These are phyloP conservation scores for Lasioglossum villosulum DNA, from an alignment of 2,888 invertebrate genomes.

Conservation along the genomic window DNA sequence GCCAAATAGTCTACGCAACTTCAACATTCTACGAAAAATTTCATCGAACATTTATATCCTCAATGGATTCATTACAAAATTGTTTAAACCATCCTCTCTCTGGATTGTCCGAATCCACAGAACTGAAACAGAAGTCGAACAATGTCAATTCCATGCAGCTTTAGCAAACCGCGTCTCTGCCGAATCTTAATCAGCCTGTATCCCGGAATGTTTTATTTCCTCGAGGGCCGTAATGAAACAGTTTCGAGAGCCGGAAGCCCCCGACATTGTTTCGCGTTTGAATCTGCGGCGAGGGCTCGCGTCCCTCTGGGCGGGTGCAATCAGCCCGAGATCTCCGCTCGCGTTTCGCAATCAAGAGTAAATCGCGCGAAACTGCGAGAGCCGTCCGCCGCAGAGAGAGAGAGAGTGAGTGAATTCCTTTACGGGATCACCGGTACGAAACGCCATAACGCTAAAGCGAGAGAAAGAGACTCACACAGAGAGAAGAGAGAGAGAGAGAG, in stretches of 20 bases:
- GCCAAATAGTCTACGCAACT: too few relatives aligned
- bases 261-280: slow-evolving; percentile 45
- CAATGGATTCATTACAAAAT: not conserved
- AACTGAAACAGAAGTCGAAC: not conserved
- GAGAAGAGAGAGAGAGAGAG: too few relatives aligned
- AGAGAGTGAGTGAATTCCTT: slow-evolving; percentile 59
- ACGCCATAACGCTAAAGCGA: slow-evolving; percentile 26
- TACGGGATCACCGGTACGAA: slow-evolving; percentile 58
- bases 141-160: not conserved
- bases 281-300: slow-evolving; percentile 11
- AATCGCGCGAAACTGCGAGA: slow-evolving; percentile 55
- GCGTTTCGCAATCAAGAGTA: slow-evolving; percentile 50
- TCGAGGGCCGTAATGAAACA: slow-evolving; percentile 8
- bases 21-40: not conserved
- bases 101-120: not conserved
- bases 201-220: not conserved
- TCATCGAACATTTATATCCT: not conserved
- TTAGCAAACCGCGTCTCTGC: not conserved
- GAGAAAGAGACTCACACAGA: too few relatives aligned
- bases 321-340: slow-evolving; percentile 25
- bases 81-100: not conserved
- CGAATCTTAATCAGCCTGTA: not conserved
- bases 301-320: slow-evolving; percentile 9
- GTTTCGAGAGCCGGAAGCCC: not conserved
- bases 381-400: slow-evolving; percentile 38